Percentiles rank a stretch among this genome's conserved stretches.
phyloP scores from a whole-genome alignment of 1,140 invertebrate genomes.

The Platyura marginata region DNA sequence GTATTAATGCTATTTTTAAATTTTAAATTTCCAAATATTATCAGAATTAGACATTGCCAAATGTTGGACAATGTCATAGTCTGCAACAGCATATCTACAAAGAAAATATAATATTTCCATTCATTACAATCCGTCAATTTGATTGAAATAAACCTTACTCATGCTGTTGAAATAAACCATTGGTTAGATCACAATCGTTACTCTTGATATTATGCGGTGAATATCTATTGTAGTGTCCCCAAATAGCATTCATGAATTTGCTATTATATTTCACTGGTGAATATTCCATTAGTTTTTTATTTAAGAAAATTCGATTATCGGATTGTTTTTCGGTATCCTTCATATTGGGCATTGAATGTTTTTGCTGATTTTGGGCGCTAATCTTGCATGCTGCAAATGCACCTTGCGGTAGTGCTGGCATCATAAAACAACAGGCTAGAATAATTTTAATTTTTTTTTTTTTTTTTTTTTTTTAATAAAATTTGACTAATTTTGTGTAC shows the following conservation, averaged over 20 bases:
- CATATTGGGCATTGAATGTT: conserved; percentile 18
- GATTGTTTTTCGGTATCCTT: conserved; percentile 15
- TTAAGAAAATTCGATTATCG: not conserved
- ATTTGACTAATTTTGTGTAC: too few relatives aligned
- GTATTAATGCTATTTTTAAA: too few relatives aligned
- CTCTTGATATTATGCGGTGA: conserved; percentile 72
- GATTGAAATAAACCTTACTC: too few relatives aligned
- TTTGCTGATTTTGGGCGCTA: conserved; percentile 25
- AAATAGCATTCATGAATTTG: conserved; percentile 78
- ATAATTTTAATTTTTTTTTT: too few relatives aligned
- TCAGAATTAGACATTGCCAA: too few relatives aligned
- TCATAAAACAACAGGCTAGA: too few relatives aligned
- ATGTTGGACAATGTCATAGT: too few relatives aligned
- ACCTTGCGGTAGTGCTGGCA: conserved; percentile 34
- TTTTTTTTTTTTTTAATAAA: too few relatives aligned
- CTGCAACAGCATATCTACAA: too few relatives aligned
- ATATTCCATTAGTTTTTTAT: not conserved
- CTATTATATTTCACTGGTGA: conserved; percentile 58
- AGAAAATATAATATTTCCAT: too few relatives aligned
- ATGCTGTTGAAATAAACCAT: not conserved
- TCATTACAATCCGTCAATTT: too few relatives aligned
- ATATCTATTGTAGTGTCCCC: conserved; percentile 73
- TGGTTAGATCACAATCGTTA: conserved; percentile 33
- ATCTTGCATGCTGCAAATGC: conserved; percentile 34
- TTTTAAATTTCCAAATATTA: too few relatives aligned